phyloP scores from a whole-genome alignment of 2,113 vertebrate genomes.

The Emydocephalus ijimae region DNA sequence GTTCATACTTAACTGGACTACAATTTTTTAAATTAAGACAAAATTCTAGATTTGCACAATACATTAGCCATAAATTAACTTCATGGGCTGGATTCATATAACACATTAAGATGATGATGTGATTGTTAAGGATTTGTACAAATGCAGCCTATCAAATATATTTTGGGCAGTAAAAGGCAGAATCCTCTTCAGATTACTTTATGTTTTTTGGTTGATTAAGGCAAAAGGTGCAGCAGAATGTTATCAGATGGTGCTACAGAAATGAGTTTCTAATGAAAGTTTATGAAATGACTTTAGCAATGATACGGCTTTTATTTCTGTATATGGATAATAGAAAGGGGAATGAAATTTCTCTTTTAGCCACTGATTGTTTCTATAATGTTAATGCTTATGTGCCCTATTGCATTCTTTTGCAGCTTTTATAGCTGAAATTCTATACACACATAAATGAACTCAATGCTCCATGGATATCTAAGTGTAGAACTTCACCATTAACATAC shows the following conservation, averaged over 20 bases:
- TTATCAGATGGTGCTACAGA: background rate
- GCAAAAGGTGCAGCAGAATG: background rate
- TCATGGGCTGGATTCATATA: background rate
- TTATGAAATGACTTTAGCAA: background rate
- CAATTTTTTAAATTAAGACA: background rate
- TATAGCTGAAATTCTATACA: background rate
- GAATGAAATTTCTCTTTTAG: background rate
- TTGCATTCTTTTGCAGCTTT: background rate
- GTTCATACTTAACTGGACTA: background rate
- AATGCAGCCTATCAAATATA: background rate
- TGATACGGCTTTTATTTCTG: background rate
- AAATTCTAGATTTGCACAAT: background rate
- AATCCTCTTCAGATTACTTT: background rate
- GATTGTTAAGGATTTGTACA: background rate
- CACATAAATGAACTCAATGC: background rate
- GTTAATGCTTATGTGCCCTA: background rate
- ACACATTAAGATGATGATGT: background rate
- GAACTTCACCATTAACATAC: background rate
- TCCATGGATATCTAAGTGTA: background rate
- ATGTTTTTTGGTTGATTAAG: background rate
- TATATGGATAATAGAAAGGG: background rate
- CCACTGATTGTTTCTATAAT: background rate
- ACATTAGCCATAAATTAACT: background rate
- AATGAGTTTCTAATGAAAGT: background rate
- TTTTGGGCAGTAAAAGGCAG: background rate